Evolutionary conservation across 2,797 vertebrate species (phyloP), one percentile per base, ranked within the genome.

Genomic region (Parambassis ranga): DNA sequence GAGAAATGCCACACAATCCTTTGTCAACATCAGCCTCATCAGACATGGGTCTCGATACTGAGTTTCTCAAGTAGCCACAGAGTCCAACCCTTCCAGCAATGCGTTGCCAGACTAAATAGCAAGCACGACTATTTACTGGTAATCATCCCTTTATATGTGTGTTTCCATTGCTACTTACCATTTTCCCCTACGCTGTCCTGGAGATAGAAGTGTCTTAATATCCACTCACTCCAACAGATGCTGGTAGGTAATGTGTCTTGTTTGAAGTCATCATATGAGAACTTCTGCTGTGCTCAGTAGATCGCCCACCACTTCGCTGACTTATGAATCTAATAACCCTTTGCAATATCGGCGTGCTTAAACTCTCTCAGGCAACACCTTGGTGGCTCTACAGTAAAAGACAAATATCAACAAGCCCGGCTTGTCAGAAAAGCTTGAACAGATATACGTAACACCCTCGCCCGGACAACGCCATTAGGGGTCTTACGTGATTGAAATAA

Each of bases 231-330:
- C 95, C 95, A 98, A 97, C 96, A 97, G 96, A 97, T 96, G 96
- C 96, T 95, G 95, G 94, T 94, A 96, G 96, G 95, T 96, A 96
- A 96, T 96, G 96, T 96, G 95, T 96, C 96, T 99, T 96, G 95
- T 98, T 98, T 98, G 96, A 98, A 99, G 96, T 98, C 97, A 98
- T 99, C 97, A 96, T 98, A 96, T 94, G 97, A 97, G 95, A 98
- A 98, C 93, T 99, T 98, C 94, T 95, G 95, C 96, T 94, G 94
- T 93, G 95, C 96, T 97, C 96, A 95, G 95, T 96, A 95, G 93
- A 97, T 98, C 97, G 97, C 96, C 97, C 96, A 98, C 97, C 96
- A 98, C 95, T 98, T 96, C 94, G 95, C 95, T 98, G 97, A 98
- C 96, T 98, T 98, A 95, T 97, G 96, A 97, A 96, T 99, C 95